A percentile compares a stretch with the other conserved stretches of the same genome.
phyloP scores from a whole-genome alignment of 2,113 vertebrate genomes.

The Neoarius graeffei region DNA sequence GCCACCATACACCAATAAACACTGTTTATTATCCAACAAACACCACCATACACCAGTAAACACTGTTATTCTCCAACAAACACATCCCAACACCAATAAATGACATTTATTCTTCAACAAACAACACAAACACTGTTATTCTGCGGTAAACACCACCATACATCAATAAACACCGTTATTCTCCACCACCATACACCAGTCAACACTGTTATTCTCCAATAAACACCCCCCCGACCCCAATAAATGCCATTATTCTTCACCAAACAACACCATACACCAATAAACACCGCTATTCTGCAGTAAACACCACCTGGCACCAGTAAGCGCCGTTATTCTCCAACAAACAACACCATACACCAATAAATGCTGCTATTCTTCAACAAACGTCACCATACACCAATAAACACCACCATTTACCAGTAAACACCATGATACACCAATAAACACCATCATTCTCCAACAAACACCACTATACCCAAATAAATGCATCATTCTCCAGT shows the following conservation, averaged over 20 bases:
- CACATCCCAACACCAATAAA: too few species aligned
- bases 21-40: neutral
- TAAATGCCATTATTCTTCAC: neutral
- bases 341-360: neutral
- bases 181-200: too few species aligned
- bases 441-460: neutral
- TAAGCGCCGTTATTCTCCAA: neutral
- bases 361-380: too few species aligned
- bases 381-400: neutral
- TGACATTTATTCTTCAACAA: neutral
- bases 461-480: neutral
- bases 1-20: neutral
- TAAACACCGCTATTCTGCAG: too few species aligned
- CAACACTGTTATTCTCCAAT: too few species aligned
- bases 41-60: neutral
- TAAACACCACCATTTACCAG: neutral
- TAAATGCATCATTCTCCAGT: neutral
- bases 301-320: neutral
- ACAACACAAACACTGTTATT: too few species aligned
- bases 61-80: neutral
- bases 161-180: too few species aligned
- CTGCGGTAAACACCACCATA: too few species aligned
- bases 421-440: neutral
- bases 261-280: neutral
- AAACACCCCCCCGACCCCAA: neutral